A percentile compares a stretch with the other conserved stretches of the same genome.
Conservation (phyloP, 2,113 vertebrate species). For the Hypanus sabinus region DNA sequence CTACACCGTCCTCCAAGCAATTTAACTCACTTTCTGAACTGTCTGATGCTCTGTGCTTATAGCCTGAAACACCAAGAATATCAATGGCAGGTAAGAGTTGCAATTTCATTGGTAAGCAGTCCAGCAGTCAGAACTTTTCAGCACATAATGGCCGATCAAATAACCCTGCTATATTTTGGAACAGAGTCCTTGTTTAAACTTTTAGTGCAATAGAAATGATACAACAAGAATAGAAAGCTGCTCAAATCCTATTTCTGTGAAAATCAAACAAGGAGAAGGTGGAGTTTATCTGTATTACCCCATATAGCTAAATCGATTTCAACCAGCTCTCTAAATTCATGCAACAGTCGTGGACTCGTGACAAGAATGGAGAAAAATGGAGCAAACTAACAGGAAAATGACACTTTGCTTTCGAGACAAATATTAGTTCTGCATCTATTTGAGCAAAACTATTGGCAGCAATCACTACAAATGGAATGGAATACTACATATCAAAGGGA, state of each 20-base stretch:
- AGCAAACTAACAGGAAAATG: background rate
- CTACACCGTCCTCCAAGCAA: background rate
- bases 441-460: background rate
- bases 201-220: background rate
- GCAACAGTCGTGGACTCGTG: background rate
- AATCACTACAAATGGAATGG: background rate
- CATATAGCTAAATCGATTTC: background rate
- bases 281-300: too few relatives aligned
- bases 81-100: background rate
- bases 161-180: background rate
- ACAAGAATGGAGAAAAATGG: background rate
- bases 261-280: too few relatives aligned
- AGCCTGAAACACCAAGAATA: background rate
- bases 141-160: background rate
- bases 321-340: background rate
- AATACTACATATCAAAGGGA: slow-evolving; percentile 17
- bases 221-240: background rate
- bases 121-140: background rate
- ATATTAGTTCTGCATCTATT: background rate
- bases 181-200: background rate
- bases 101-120: background rate
- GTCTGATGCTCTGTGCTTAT: background rate
- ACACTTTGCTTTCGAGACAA: background rate
- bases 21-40: background rate
- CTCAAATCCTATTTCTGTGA: background rate